Base-by-base conservation (phyloP, 1,140 invertebrate species). In the Mercenaria mercenaria region DNA sequence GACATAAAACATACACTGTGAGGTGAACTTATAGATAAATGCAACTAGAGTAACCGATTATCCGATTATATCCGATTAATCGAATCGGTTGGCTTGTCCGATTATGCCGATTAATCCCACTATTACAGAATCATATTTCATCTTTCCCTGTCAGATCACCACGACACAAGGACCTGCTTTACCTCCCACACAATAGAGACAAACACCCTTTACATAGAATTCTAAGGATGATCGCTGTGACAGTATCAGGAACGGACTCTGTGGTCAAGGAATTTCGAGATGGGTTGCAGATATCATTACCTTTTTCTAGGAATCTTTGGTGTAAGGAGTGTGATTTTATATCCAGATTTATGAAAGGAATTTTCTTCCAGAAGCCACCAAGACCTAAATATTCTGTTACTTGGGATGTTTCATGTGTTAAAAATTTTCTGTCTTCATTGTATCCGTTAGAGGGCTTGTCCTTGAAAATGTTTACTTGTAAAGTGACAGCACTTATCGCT, bases 321-420 rank as follows among this genome's bases (percentile, higher is more conserved):
- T 74, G 59, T 52, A 43, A 39, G 10, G 50, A 72, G 29, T 43
- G 34, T 47, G 8, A 61, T 23, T 23, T 91, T 34, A 72, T 91
- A 32, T 11, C 47, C 3, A 61, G 85, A n/a, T 89, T 91, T 29
- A 64, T 92, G 67, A 91, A 84, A 88, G 89, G 91, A 32, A 47
- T 79, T 72, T 92, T 85, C 80, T 56, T 87, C 34, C 4, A 69
- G 20, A 91, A 50, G 81, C 39, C 91, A 34, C 72, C 91, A 20
- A 56, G 26, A 41, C 84, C 72, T n/a, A 47, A 34, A 59, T 86
- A 86, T 59, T 3, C 32, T 11, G 34, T 43, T 76, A 86, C 39
- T 37, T 86, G 84, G 69, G 72, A 86, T 77, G 84, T 86, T 0
- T 26, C 6, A 50, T 50, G 69, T 86, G 29, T 43, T 86, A 23